Base-by-base conservation (phyloP, 2,113 vertebrate species). In the Telmatochromis sp. region DNA sequence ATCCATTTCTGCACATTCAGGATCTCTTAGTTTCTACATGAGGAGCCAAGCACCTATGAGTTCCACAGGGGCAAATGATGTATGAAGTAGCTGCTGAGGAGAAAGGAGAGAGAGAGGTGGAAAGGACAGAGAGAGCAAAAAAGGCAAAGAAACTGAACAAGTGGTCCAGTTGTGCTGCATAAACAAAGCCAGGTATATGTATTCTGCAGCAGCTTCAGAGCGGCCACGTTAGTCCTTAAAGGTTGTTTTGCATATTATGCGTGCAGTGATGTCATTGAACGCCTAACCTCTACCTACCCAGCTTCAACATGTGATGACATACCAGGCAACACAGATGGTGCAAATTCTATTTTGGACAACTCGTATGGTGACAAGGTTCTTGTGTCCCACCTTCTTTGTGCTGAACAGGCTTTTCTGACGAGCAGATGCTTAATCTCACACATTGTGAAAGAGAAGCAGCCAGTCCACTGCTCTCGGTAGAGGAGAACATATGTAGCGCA, bases 231-330 rank as follows among this genome's bases (percentile, higher is more conserved):
- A 65, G 91, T 89, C 90, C 70, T 91, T 57, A 75, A 60, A 86
- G 90, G 81, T 85, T 89, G 91, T 95, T 96, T 95, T 96, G 96
- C 93, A 94, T 92, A 42, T 93, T 89, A 87, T 93, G 90, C 91
- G 85, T 86, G 82, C 90, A 83, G 8, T 31, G 12, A 68, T 37
- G 55, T 42, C 10, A 78, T 31, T 31, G 45, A 47, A 47, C 9
- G 42, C 9, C 40, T 57, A 9, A 49, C 35, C 80, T 80, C 80
- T 51, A 80, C 35, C 57, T 45, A 75, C 53, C 73, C 23, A 47
- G 15, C 42, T 19, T 47, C 70, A 49, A 55, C 37, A n/a, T 31
- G 85, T 88, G 93, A 95, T 87, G 88, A 73, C 73, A 91, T 90
- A 93, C 81, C 92, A 92, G 91, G 87, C 85, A 83, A 51, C 37